Percentiles rank a stretch among this genome's conserved stretches.
These are phyloP conservation scores for Podarcis raffonei DNA, from an alignment of 2,113 vertebrate genomes.

Conservation along the genomic window DNA sequence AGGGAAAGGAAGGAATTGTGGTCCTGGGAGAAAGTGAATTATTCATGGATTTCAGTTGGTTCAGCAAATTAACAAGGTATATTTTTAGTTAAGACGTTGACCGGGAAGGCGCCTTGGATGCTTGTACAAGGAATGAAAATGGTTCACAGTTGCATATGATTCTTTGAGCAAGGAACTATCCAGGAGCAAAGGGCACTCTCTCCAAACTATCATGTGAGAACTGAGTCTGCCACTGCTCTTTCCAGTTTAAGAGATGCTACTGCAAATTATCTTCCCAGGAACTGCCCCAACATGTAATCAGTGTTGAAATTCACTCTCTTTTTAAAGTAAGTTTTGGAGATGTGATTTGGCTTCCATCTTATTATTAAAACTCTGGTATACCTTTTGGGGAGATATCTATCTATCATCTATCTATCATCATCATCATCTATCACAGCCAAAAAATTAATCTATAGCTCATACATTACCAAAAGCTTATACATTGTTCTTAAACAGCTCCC, in stretches of 20 bases:
- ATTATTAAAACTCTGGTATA: background rate
- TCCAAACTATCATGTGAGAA: background rate
- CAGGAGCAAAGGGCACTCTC: no score
- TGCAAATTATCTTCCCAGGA: background rate
- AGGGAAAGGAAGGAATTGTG: no score
- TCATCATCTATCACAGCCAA: no score
- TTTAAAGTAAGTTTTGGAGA: background rate
- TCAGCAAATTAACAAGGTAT: background rate
- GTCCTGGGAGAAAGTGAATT: background rate
- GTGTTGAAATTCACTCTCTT: background rate
- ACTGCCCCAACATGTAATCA: background rate
- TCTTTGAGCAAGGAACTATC: background rate
- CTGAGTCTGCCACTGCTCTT: background rate
- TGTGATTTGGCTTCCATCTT: background rate
- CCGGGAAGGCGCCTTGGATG: no score
- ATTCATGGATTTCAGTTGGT: background rate
- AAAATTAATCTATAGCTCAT: no score
- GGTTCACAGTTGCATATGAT: background rate
- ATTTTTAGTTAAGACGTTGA: no score
- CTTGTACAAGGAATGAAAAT: background rate
- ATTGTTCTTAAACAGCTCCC: background rate
- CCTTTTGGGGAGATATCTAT: no score
- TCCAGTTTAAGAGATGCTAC: background rate
- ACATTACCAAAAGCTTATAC: background rate
- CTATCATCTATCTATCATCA: no score